Evolutionary conservation across 1,140 invertebrate genomes (phyloP), one percentile per base, ranked within the genome.

Genomic region (Aphelenchoides fujianensis): DNA sequence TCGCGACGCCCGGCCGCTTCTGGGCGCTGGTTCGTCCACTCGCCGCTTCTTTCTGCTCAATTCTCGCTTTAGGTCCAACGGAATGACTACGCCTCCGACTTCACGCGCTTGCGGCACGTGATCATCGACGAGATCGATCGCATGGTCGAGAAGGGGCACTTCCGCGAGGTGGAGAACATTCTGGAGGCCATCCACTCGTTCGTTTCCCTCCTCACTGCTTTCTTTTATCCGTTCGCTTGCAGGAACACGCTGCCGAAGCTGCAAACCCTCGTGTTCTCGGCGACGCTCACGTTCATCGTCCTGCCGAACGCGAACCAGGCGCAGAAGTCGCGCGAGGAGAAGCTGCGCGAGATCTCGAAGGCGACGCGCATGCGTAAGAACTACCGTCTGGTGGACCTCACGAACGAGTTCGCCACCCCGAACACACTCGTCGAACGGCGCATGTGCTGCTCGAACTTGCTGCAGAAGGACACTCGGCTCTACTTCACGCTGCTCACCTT

Each of bases 111-210:
- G 68, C 90, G 90, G 73, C 93, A 90, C 85, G 86, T 98, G 68
- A 95, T 93, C 0, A 92, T 99, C 71, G 97, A 99, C 86, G 97
- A 99, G 88, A 96, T 95, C 0, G 97, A 99, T 86, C 88, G 96
- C 76, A 98, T 99, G 95, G 87, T 97, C 19, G 95, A 98, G 82
- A 91, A 90, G 75, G 93, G 93, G 19, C 95, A 99, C 86, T 99
- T 98, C 87, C 89, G 92, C 80, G 95, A 99, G 85, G 84, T 99
- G 1, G 88, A 91, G 35, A 88, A 90, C 35, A 86, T 99, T 12
- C 83, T 98, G 0, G 90, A 92, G 74, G 85, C 89, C 7, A 87
- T 98, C 1, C 95, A 96, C 85, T 83, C 85, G 2, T 88, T 91
- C 19, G 61, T 71, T 52, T 41, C 34, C 19, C 52, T 12, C 9